These are phyloP conservation scores for Phyllotreta cruciferae DNA, from an alignment of 2,888 invertebrate species.

Conservation along the genomic window DNA sequence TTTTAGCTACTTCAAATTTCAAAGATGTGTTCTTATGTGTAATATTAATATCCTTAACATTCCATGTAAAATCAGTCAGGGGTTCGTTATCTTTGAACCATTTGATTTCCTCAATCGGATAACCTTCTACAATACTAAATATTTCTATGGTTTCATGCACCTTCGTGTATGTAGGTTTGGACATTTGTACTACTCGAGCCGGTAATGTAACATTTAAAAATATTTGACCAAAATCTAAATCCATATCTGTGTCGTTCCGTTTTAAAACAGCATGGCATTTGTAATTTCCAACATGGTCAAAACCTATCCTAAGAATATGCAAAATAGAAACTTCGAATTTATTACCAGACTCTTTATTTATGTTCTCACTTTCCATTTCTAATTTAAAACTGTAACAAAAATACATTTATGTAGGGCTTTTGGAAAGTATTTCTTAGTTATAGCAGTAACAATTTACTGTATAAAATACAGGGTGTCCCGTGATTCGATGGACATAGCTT, in stretches of 20 bases:
- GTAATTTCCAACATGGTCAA: constrained; percentile 68
- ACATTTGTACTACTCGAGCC: constrained; percentile 61
- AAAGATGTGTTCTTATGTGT: constrained; percentile 67
- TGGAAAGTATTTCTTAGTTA: neutral
- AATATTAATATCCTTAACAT: constrained; percentile 60
- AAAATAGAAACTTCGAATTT: constrained; percentile 61
- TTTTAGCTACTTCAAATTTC: constrained; percentile 67
- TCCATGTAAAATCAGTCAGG: constrained; percentile 52
- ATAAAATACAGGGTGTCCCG: too few species aligned
- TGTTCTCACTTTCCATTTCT: constrained; percentile 58
- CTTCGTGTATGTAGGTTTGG: constrained; percentile 61
- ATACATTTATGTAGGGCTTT: neutral
- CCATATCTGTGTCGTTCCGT: constrained; percentile 54
- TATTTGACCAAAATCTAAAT: constrained; percentile 53
- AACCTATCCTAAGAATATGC: constrained; percentile 63
- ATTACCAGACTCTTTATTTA: constrained; percentile 57
- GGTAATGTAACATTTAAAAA: constrained; percentile 61
- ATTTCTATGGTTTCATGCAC: constrained; percentile 63
- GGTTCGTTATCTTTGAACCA: constrained; percentile 68
- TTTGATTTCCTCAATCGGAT: constrained; percentile 64
- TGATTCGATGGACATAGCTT: too few species aligned
- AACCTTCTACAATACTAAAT: constrained; percentile 67
- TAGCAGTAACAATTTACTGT: too few species aligned
- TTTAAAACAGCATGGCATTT: constrained; percentile 64
- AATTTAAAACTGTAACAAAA: constrained; percentile 53